These are phyloP conservation scores for Arvicanthis niloticus DNA, from an alignment of 2,113 vertebrate genomes.

Conservation along the genomic window DNA sequence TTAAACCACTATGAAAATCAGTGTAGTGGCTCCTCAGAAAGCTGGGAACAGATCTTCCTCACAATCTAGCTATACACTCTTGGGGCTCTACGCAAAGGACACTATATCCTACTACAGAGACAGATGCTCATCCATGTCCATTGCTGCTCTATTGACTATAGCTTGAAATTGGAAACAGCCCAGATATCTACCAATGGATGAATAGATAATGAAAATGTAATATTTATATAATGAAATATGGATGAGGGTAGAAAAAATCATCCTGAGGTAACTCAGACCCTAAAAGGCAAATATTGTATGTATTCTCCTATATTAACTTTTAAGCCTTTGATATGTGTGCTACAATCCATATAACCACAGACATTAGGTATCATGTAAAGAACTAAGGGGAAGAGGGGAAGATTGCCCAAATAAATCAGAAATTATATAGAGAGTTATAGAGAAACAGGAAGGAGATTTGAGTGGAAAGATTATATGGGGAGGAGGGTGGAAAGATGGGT, in stretches of 20 bases:
- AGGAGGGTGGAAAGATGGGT: background rate
- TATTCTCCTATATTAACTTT: background rate
- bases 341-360: background rate
- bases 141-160: background rate
- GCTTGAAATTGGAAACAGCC: background rate
- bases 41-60: background rate
- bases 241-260: background rate
- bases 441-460: background rate
- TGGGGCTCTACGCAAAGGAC: background rate
- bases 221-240: background rate
- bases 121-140: background rate
- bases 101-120: background rate
- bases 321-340: background rate
- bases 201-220: background rate
- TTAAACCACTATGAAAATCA: background rate
- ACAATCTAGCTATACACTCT: background rate
- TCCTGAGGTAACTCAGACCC: background rate
- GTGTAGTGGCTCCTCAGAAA: background rate
- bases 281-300: background rate
- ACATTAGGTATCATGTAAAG: background rate
- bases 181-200: background rate
- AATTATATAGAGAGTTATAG: background rate
- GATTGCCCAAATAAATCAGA: background rate
- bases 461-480: background rate
- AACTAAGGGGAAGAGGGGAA: background rate